A percentile compares a stretch with the other conserved stretches of the same genome.
These are phyloP conservation scores for Anguilla japonica DNA, from an alignment of 2,113 vertebrate species.

Conservation along the genomic window DNA sequence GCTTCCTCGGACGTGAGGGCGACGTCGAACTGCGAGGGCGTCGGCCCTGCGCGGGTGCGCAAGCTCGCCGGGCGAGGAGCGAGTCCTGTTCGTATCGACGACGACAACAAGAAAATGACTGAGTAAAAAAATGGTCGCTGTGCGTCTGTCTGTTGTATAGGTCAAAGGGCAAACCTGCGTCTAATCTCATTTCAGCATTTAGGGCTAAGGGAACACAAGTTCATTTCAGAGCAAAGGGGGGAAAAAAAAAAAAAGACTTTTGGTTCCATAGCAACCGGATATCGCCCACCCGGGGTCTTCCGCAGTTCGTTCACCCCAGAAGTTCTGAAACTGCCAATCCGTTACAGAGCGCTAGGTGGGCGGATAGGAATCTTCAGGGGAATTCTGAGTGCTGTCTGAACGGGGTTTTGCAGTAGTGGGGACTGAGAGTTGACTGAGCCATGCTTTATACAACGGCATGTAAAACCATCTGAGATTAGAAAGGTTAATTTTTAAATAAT, in stretches of 20 bases:
- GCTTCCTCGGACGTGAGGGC: slow-evolving; percentile 39
- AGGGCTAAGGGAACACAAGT: neutral
- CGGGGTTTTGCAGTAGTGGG: no score
- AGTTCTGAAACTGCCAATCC: neutral
- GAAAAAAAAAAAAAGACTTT: no score
- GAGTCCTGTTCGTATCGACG: no score
- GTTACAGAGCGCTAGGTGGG: neutral
- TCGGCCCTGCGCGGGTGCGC: no score
- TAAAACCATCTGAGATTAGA: neutral
- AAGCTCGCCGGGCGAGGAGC: no score
- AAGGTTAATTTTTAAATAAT: neutral
- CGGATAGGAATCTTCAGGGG: neutral
- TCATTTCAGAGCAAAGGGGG: neutral
- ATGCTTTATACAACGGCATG: neutral
- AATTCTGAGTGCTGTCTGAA: neutral
- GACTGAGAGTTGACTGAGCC: neutral
- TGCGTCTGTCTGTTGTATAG: no score
- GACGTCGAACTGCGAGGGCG: neutral
- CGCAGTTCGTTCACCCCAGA: neutral
- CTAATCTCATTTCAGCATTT: no score
- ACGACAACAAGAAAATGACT: no score
- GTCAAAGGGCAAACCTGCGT: no score
- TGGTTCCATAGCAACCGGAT: neutral
- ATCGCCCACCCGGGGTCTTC: neutral
- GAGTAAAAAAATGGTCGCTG: no score